Evolutionary conservation across 2,888 invertebrate genomes (phyloP).

Genomic region (Oegoconia quadripuncta): DNA sequence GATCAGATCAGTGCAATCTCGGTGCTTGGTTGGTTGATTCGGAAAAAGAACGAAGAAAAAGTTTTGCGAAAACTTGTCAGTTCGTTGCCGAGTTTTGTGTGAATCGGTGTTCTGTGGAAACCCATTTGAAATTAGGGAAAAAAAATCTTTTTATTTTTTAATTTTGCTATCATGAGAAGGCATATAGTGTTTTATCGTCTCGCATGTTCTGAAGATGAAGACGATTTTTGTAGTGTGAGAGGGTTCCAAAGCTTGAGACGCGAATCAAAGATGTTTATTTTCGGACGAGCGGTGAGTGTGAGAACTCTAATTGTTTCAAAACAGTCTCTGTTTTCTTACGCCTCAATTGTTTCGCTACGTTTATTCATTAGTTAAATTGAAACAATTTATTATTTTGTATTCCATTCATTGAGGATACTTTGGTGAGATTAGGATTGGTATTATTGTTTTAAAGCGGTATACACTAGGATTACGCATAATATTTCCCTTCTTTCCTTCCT

Average conservation of each 20-base stretch:
- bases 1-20: slow-evolving; percentile 23
- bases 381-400: neutral
- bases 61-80: slow-evolving; percentile 1
- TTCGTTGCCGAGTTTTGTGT: neutral
- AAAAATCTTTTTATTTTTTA: too few species aligned
- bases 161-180: slow-evolving; percentile 44
- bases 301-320: neutral
- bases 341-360: too few species aligned
- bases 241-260: slow-evolving; percentile 49
- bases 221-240: slow-evolving; percentile 31
- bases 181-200: slow-evolving; percentile 39
- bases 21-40: slow-evolving; percentile 18
- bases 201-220: slow-evolving; percentile 41
- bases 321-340: neutral
- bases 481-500: too few species aligned
- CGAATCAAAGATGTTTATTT: slow-evolving; percentile 52
- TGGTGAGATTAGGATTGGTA: too few species aligned
- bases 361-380: too few species aligned
- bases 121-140: neutral
- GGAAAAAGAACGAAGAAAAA: slow-evolving; percentile 10
- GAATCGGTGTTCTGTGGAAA: neutral
- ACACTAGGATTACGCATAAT: too few species aligned
- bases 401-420: too few species aligned
- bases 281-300: slow-evolving; percentile 50
- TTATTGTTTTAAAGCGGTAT: too few species aligned